These are phyloP conservation scores for Centroberyx gerrardi DNA, from an alignment of 2,797 vertebrate genomes.

Conservation along the genomic window DNA sequence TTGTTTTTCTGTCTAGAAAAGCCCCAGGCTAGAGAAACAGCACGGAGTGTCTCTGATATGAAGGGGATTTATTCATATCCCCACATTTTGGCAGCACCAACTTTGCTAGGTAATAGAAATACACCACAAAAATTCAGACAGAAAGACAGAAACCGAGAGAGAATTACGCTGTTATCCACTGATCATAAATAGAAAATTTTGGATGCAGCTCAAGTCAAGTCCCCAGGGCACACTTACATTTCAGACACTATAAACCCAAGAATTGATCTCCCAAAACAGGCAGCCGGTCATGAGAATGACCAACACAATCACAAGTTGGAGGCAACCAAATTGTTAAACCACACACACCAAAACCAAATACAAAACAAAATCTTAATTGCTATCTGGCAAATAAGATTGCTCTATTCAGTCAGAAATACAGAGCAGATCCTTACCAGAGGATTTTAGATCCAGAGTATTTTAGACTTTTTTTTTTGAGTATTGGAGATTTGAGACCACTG, in stretches of 20 bases:
- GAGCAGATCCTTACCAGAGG: no score
- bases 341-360: no score
- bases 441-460: no score
- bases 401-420: not conserved
- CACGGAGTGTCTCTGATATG: slow-evolving; percentile 30
- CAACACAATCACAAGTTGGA: slow-evolving; percentile 7
- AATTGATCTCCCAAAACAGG: not conserved
- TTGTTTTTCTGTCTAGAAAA: slow-evolving; percentile 32
- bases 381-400: not conserved
- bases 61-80: slow-evolving; percentile 50
- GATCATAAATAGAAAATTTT: not conserved
- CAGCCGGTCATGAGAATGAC: slow-evolving; percentile 7
- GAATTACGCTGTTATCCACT: slow-evolving; percentile 20
- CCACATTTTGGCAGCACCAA: slow-evolving; percentile 23
- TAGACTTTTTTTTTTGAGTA: no score
- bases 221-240: slow-evolving; percentile 12
- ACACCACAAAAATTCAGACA: not conserved
- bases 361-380: not conserved
- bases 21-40: slow-evolving; percentile 23
- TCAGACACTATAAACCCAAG: slow-evolving; percentile 9
- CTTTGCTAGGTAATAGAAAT: slow-evolving; percentile 25
- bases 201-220: not conserved
- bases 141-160: not conserved
- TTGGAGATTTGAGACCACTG: no score
- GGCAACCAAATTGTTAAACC: no score